These are phyloP conservation scores for Eciton burchellii DNA, from an alignment of 1,140 invertebrate species.

Conservation along the genomic window DNA sequence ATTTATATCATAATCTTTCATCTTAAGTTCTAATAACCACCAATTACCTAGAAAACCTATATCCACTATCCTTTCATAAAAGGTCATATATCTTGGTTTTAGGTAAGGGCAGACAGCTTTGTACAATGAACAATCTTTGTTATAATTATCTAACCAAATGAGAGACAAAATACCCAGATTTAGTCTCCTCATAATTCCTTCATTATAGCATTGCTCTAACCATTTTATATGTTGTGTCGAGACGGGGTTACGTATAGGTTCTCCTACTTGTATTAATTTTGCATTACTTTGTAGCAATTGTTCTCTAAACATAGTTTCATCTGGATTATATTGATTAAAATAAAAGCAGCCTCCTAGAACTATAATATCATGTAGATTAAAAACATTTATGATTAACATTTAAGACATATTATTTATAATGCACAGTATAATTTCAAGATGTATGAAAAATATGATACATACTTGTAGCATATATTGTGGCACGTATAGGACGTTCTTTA, in stretches of 20 bases:
- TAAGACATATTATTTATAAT: not conserved
- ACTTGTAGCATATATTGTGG: constrained; percentile 69
- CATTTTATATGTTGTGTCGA: constrained; percentile 88
- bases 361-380: constrained; percentile 44
- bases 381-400: not conserved
- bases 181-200: constrained; percentile 88
- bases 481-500: constrained; percentile 75
- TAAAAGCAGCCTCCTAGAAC: constrained; percentile 83
- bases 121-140: constrained; percentile 88
- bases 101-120: constrained; percentile 91
- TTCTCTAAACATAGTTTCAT: constrained; percentile 88
- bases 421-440: not conserved
- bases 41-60: constrained; percentile 92
- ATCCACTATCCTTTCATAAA: constrained; percentile 90
- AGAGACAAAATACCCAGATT: constrained; percentile 91
- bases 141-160: constrained; percentile 91
- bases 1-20: constrained; percentile 77
- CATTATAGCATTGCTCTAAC: constrained; percentile 88
- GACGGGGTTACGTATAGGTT: constrained; percentile 88
- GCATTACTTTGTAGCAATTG: constrained; percentile 87
- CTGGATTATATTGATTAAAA: constrained; percentile 88
- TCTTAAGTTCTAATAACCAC: constrained; percentile 86
- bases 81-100: constrained; percentile 87
- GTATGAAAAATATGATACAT: constrained; percentile 24
- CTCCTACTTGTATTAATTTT: constrained; percentile 89